Percentiles rank a stretch among this genome's conserved stretches.
phyloP scores from a whole-genome alignment of 1,140 invertebrate genomes.

The Nasonia vitripennis region DNA sequence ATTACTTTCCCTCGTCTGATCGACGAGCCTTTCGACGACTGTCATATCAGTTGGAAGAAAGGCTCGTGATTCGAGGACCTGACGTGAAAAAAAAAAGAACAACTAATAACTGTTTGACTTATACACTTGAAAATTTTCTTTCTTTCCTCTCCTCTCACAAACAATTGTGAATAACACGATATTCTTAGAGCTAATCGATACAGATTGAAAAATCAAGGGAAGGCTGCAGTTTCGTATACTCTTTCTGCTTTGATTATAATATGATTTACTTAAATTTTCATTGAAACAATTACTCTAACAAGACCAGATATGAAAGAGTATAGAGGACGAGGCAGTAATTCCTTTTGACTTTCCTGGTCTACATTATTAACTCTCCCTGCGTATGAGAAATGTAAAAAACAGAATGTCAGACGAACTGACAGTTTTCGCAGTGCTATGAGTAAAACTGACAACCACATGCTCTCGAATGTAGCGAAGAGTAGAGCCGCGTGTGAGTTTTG shows the following conservation, averaged over 20 bases:
- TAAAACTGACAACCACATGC: background rate
- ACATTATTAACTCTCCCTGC: constrained; percentile 1
- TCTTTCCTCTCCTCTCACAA: constrained; percentile 6
- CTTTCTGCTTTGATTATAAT: background rate
- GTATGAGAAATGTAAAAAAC: background rate
- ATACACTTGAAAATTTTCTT: constrained; percentile 21
- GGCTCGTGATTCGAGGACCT: background rate
- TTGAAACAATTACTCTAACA: background rate
- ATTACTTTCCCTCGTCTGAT: background rate
- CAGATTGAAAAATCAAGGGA: constrained; percentile 68
- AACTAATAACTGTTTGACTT: constrained; percentile 3
- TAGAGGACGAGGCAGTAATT: background rate
- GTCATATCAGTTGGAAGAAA: background rate
- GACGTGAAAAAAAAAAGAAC: background rate
- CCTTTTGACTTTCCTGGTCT: constrained; percentile 5
- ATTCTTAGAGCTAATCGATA: constrained; percentile 65
- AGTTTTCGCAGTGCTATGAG: background rate
- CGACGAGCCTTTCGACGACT: too few relatives aligned
- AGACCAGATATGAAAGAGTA: background rate
- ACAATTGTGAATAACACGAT: constrained; percentile 55
- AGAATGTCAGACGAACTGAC: background rate
- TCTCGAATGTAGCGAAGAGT: background rate
- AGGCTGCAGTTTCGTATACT: background rate
- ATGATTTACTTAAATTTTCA: background rate
- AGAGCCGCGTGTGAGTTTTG: background rate